Conservation (phyloP, 1,140 invertebrate species). For the Eueides isabella region DNA sequence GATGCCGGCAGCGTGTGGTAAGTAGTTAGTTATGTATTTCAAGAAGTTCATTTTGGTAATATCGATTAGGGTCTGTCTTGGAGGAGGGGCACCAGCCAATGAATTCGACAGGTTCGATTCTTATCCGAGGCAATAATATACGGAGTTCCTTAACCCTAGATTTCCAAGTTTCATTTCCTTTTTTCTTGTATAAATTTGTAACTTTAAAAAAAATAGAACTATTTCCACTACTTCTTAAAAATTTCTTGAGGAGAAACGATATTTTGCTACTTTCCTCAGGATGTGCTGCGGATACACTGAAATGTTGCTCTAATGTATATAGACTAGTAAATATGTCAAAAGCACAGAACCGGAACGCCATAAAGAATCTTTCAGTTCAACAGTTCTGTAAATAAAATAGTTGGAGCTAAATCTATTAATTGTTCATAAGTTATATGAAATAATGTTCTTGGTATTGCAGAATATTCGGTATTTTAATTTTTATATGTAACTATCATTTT, state of each 20-base stretch:
- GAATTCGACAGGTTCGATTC: not conserved
- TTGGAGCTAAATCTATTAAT: not conserved
- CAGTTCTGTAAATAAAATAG: not conserved
- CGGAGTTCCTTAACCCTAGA: too few relatives aligned
- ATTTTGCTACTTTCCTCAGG: conserved; percentile 2
- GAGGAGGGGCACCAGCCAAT: not conserved
- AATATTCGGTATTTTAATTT: not conserved
- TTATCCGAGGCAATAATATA: too few relatives aligned
- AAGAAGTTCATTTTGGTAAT: conserved; percentile 2
- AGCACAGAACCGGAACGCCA: conserved; percentile 4
- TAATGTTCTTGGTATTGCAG: not conserved
- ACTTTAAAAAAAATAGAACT: not conserved
- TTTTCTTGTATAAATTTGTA: too few relatives aligned
- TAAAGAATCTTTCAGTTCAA: conserved; percentile 3
- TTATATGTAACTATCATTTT: not conserved
- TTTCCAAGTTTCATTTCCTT: too few relatives aligned
- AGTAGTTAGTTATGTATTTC: conserved; percentile 2
- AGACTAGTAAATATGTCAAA: conserved; percentile 10
- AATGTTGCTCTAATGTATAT: conserved; percentile 1
- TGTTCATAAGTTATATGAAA: not conserved
- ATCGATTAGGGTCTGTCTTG: not conserved
- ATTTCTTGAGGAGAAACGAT: not conserved
- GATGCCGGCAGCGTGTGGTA: conserved; percentile 15
- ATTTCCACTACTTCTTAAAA: not conserved
- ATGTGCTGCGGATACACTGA: not conserved